A percentile compares a stretch with the other conserved stretches of the same genome.
Conservation (phyloP, 2,888 invertebrate species). For the Sipunculus nudus region DNA sequence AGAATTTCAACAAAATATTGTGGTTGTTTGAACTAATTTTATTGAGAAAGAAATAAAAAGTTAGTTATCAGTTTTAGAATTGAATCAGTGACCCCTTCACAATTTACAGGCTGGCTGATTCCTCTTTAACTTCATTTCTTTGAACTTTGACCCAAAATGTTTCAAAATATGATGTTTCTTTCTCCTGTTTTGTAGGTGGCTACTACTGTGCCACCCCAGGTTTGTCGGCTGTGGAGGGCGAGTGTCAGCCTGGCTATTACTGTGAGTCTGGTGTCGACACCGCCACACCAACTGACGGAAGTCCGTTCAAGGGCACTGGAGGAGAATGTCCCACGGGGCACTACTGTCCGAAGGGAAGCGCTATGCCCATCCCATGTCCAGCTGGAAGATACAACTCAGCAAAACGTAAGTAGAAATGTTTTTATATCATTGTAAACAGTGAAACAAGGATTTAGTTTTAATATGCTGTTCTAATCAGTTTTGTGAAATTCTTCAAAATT, state of each 20-base stretch:
- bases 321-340: constrained; percentile 52
- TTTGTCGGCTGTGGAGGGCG: constrained; percentile 47
- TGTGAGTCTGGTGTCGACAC: constrained; percentile 57
- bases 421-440: too few species aligned
- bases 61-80: too few species aligned
- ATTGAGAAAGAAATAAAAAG: too few species aligned
- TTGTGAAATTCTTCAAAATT: not conserved
- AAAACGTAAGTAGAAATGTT: constrained; percentile 42
- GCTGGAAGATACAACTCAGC: constrained; percentile 52
- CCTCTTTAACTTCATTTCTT: too few species aligned
- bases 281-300: constrained; percentile 43
- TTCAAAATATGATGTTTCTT: not conserved
- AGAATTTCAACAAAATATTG: too few species aligned
- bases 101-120: too few species aligned
- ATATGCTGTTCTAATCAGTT: too few species aligned
- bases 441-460: too few species aligned
- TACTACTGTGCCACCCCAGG: constrained; percentile 57
- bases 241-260: constrained; percentile 59
- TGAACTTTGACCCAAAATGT: too few species aligned
- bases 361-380: constrained; percentile 46
- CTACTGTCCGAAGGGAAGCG: constrained; percentile 57
- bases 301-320: constrained; percentile 47
- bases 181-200: constrained; percentile 48
- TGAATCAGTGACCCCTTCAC: too few species aligned
- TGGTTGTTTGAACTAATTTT: too few species aligned